Evolutionary conservation across 1,140 invertebrate species (phyloP), one percentile per base, ranked within the genome.

Genomic region (Phthorimaea operculella): DNA sequence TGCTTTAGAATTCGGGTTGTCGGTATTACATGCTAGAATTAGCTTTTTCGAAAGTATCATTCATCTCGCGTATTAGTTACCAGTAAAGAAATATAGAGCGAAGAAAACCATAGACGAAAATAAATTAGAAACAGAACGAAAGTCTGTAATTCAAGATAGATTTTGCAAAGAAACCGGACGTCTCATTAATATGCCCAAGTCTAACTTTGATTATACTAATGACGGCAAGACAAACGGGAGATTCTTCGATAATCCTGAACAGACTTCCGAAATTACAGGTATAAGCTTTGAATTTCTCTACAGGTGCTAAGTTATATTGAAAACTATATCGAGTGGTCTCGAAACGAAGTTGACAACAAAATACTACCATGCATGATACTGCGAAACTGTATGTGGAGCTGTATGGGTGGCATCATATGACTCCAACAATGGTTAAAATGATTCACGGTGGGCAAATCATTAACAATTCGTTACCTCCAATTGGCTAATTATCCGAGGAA

Each of bases 211-310:
- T 7, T 79, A 62, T 54, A 72, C 68, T 6, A 83, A 82, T 72
- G 72, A 82, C 56, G 70, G 72, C 28, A 82, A 81, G 54, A 82
- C 75, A 18, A 69, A 68, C 59, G 62, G 76, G 17, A 64, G 71
- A 51, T 74, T 76, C 58, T 75, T 78, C 51, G 54, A 64, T 52
- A 69, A 72, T 52, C 52, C 69, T 11, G 34, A 63, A 58, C 34
- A 69, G 21, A 57, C 64, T 39, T 50, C 68, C 48, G 49, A 62
- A 51, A 76, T 82, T n/a, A 73, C 68, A 39, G 64, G 64, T 33
- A 34, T 80, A 11, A 57, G 71, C 55, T 58, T 57, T 48, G n/a
- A n/a, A n/a, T n/a, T n/a, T n/a, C n/a, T n/a, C n/a, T n/a, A n/a
- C n/a, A n/a, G n/a, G n/a, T n/a, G 59, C 18, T 57, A 63, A 57